Base-by-base conservation (phyloP, 2,113 vertebrate species). In the Thryonomys swinderianus region DNA sequence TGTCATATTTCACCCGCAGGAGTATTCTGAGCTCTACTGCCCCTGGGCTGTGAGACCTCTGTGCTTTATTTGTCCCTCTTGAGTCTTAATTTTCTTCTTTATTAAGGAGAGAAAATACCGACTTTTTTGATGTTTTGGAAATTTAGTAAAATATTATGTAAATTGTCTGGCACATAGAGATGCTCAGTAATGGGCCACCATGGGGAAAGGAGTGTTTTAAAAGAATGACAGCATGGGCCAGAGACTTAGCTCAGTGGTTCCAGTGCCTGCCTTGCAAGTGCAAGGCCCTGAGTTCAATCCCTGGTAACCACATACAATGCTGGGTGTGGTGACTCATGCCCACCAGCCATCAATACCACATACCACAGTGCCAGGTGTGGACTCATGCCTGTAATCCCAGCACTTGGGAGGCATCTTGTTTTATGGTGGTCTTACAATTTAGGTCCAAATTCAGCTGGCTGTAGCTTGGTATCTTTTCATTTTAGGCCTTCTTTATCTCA, bases 401-500 rank as follows among this genome's bases (percentile, higher is more conserved):
- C n/a, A n/a, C n/a, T n/a, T n/a, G n/a, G 21, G 4, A 76, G 27
- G 32, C 21, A 37, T 88, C 30, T 79, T 76, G 20, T 61, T 69
- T 83, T 61, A 25, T 7, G 48, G 25, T 25, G 21, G 3, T 32
- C 32, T 59, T 73, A 7, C 69, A 30, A 55, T 53, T 88, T 67
- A 20, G n/a, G 34, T 91, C 10, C 2, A 27, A 83, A 59, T 27
- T 30, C 66, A 85, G 48, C 59, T 69, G 61, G 27, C 9, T 45
- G 16, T 76, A 32, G 25, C 37, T 9, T 7, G 32, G 5, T n/a
- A 3, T 9, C n/a, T 80, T 92, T 25, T 89, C 21, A 1, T 96
- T 96, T 71, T 88, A 98, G 97, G 95, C 96, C 51, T 98, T 97
- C n/a, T 98, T 97, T 62, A 97, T 97, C 76, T 95, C 96, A 3